phyloP scores from a whole-genome alignment of 1,140 invertebrate genomes.

The Paracyclopina nana region DNA sequence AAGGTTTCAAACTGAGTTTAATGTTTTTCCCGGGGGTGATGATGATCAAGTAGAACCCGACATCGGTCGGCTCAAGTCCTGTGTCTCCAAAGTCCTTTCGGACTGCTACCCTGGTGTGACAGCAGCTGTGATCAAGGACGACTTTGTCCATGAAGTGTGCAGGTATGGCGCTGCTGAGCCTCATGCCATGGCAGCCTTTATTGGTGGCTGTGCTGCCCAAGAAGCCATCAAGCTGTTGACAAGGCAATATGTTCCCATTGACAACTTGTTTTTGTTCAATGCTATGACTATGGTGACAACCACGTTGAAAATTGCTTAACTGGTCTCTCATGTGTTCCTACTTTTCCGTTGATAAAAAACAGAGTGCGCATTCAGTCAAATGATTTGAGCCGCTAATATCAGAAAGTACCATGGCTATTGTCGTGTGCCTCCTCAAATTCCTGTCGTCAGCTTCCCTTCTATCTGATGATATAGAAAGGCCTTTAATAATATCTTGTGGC shows the following conservation, averaged over 20 bases:
- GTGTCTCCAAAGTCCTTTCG: conserved; percentile 26
- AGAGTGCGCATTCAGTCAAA: no score
- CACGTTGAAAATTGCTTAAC: conserved; percentile 1
- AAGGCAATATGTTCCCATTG: conserved; percentile 80
- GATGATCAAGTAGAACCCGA: conserved; percentile 70
- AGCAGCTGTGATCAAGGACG: conserved; percentile 55
- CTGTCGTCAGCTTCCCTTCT: no score
- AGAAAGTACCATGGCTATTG: no score
- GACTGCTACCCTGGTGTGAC: conserved; percentile 66
- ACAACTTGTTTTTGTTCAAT: conserved; percentile 92
- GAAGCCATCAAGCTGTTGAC: conserved; percentile 96
- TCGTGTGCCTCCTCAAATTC: no score
- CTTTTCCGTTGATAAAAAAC: no score
- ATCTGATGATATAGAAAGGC: no score
- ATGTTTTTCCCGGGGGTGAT: conserved; percentile 54
- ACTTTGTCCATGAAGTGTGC: conserved; percentile 86
- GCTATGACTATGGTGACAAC: conserved; percentile 46
- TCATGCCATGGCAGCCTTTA: conserved; percentile 81
- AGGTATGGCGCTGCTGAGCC: conserved; percentile 78
- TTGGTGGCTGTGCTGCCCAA: conserved; percentile 81
- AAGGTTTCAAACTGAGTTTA: conserved; percentile 66
- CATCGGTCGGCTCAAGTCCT: conserved; percentile 53
- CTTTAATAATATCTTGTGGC: no score
- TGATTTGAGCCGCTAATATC: no score
- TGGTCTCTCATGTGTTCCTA: no score